These are phyloP conservation scores for Calliopum simillimum DNA, from an alignment of 2,888 invertebrate species.

Conservation along the genomic window DNA sequence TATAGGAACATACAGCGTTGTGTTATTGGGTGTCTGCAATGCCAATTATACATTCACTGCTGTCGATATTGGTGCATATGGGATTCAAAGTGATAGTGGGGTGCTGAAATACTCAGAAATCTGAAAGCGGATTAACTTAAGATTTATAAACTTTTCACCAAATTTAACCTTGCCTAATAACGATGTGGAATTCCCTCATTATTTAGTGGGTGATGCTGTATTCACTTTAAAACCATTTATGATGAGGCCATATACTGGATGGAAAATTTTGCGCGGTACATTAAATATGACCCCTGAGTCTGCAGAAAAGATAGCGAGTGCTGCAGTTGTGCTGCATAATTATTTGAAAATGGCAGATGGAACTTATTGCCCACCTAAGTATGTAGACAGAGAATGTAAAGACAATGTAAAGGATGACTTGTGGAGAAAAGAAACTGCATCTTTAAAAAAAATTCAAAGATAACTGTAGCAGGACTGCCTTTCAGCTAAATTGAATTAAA, in stretches of 20 bases:
- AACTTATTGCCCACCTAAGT: not conserved
- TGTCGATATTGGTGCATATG: constrained; percentile 2
- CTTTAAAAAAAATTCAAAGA: not conserved
- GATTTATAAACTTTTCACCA: not conserved
- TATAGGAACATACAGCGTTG: not conserved
- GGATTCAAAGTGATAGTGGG: not conserved
- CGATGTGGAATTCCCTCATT: not conserved
- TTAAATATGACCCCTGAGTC: constrained; percentile 2
- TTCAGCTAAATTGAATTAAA: too few species aligned
- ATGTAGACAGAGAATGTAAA: not conserved
- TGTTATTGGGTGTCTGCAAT: not conserved
- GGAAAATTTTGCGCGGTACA: not conserved
- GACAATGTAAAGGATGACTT: not conserved
- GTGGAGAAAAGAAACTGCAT: too few species aligned
- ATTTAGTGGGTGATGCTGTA: constrained; percentile 5
- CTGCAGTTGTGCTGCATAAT: not conserved
- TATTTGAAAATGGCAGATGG: not conserved
- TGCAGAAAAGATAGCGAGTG: not conserved
- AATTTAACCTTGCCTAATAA: not conserved
- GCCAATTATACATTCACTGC: constrained; percentile 7
- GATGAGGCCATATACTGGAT: not conserved
- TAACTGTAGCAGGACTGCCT: not conserved
- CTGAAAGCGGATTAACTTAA: not conserved
- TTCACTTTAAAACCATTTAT: not conserved
- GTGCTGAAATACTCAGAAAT: not conserved